These are phyloP conservation scores for Otolemur garnettii DNA, from an alignment of 2,113 vertebrate genomes.

Conservation along the genomic window DNA sequence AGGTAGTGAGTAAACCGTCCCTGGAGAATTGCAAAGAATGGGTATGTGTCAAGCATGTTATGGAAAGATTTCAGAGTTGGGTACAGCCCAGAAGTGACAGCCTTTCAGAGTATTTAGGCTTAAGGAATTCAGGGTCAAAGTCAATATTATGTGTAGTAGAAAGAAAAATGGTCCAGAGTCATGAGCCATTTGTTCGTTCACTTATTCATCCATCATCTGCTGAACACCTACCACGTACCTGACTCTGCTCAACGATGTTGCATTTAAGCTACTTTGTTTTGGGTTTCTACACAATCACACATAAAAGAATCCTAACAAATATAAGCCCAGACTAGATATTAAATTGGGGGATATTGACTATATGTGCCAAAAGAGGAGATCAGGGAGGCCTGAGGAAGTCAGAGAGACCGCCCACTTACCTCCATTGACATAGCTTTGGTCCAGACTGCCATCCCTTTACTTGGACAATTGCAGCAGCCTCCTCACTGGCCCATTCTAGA, in stretches of 20 bases:
- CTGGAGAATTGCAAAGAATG: constrained; percentile 25
- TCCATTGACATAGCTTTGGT: neutral
- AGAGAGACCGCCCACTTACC: neutral
- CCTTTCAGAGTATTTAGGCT: neutral
- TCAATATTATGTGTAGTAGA: neutral
- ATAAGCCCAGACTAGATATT: neutral
- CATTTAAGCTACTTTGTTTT: neutral
- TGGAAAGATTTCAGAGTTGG: constrained; percentile 24
- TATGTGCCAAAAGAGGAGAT: neutral
- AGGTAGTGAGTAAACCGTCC: neutral
- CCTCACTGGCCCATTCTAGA: neutral
- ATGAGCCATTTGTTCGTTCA: neutral
- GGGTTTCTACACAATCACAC: neutral
- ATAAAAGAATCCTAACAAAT: neutral
- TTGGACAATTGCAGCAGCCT: neutral
- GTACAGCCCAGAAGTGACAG: neutral
- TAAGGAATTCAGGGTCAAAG: constrained; percentile 30
- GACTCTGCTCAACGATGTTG: neutral
- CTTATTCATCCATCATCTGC: neutral
- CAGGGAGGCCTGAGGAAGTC: neutral
- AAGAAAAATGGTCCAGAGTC: constrained; percentile 12
- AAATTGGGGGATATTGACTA: neutral
- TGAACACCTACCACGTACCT: neutral
- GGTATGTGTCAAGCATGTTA: neutral
- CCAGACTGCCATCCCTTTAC: neutral